Conservation (phyloP, 2,888 invertebrate species). For the Malachius bipustulatus region DNA sequence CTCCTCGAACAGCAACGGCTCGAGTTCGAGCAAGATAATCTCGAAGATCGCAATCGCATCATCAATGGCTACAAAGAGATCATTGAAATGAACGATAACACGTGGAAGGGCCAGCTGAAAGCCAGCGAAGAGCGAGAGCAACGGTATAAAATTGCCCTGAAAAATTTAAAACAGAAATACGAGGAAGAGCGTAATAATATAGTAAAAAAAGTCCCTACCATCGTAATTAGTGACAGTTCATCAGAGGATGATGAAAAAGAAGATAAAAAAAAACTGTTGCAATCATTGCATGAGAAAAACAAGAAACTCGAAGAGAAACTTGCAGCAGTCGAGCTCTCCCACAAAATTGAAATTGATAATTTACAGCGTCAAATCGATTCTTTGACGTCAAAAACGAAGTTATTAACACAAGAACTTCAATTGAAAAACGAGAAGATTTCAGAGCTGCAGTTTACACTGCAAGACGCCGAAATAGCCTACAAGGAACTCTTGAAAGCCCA, state of each 20-base stretch:
- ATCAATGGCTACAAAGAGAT: constrained; percentile 3
- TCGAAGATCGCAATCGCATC: neutral
- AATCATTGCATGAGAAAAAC: too few relatives aligned
- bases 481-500: neutral
- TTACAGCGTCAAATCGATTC: neutral
- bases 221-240: too few relatives aligned
- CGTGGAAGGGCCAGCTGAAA: neutral
- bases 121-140: neutral
- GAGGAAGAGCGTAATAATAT: neutral
- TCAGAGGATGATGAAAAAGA: neutral
- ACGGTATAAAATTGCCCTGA: neutral
- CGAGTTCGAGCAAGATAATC: neutral
- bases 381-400: neutral
- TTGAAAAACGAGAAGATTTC: neutral
- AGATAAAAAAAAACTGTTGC: too few relatives aligned
- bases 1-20: neutral
- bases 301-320: neutral
- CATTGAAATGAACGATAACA: neutral
- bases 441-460: neutral
- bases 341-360: neutral
- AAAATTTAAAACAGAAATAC: neutral
- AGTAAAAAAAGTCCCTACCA: too few relatives aligned
- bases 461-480: constrained; percentile 2
- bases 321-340: neutral
- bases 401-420: neutral